These are phyloP conservation scores for Nycticebus coucang DNA, from an alignment of 2,113 vertebrate genomes.

Conservation along the genomic window DNA sequence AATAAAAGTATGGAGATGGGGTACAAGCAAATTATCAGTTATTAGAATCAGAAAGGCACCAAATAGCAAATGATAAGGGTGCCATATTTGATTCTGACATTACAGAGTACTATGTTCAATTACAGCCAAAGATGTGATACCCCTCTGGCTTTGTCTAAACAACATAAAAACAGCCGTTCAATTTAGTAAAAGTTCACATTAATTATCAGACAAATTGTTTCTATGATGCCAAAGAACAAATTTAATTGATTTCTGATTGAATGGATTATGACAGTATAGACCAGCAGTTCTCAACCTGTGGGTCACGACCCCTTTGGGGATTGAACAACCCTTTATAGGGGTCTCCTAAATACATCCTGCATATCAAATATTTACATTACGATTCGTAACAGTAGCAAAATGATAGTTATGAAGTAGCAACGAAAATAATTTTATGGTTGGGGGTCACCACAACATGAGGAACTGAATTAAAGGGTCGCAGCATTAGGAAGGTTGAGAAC, in stretches of 20 bases:
- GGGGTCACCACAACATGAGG: too few relatives aligned
- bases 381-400: too few relatives aligned
- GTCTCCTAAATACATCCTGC: too few relatives aligned
- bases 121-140: not conserved
- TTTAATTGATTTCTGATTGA: constrained; percentile 60
- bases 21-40: not conserved
- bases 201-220: constrained; percentile 43
- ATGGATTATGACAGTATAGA: constrained; percentile 35
- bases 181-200: constrained; percentile 39
- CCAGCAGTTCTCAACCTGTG: too few relatives aligned
- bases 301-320: too few relatives aligned
- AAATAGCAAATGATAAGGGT: not conserved
- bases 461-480: too few relatives aligned
- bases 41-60: not conserved
- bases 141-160: not conserved
- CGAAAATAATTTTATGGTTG: too few relatives aligned
- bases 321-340: too few relatives aligned
- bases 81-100: not conserved
- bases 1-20: not conserved
- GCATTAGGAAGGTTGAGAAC: too few relatives aligned
- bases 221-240: constrained; percentile 51
- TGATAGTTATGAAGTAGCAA: too few relatives aligned
- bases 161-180: not conserved
- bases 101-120: not conserved
- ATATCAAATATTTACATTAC: too few relatives aligned